A percentile compares a stretch with the other conserved stretches of the same genome.
phyloP scores from a whole-genome alignment of 2,113 vertebrate genomes.

The Forbesichthys papilliferus region DNA sequence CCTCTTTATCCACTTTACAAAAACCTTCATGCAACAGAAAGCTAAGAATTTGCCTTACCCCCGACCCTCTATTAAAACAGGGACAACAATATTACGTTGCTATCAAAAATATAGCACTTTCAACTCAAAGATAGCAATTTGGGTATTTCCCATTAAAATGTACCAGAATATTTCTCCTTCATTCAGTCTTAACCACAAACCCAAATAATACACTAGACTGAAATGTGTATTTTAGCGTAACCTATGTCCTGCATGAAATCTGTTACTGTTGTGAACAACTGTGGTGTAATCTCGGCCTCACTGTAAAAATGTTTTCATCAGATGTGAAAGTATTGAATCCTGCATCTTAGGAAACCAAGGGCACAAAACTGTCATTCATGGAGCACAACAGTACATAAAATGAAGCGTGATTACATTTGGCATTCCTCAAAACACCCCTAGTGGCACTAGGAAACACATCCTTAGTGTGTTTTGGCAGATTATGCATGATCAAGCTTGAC shows the following conservation, averaged over 20 bases:
- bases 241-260: too few species aligned
- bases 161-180: slow-evolving; percentile 7
- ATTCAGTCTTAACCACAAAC: slow-evolving; percentile 4
- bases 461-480: slow-evolving; percentile 45
- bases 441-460: slow-evolving; percentile 35
- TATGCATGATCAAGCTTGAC: slow-evolving; percentile 31
- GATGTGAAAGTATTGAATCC: slow-evolving; percentile 21
- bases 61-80: slow-evolving; percentile 15
- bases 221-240: slow-evolving; percentile 27
- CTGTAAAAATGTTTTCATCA: slow-evolving; percentile 27
- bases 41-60: slow-evolving; percentile 28
- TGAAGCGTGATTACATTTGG: slow-evolving; percentile 42
- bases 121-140: slow-evolving; percentile 24
- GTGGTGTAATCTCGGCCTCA: slow-evolving; percentile 11
- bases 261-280: slow-evolving; percentile 28
- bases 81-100: background rate
- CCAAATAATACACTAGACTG: slow-evolving; percentile 24
- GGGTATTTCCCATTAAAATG: slow-evolving; percentile 5
- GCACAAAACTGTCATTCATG: too few species aligned
- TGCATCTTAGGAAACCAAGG: background rate
- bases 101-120: slow-evolving; percentile 20
- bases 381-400: slow-evolving; percentile 27
- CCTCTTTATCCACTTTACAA: slow-evolving; percentile 11
- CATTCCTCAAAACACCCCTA: slow-evolving; percentile 42
- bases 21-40: slow-evolving; percentile 23